Evolutionary conservation across 1,140 invertebrate species (phyloP).

Genomic region (Chymomyza costata): DNA sequence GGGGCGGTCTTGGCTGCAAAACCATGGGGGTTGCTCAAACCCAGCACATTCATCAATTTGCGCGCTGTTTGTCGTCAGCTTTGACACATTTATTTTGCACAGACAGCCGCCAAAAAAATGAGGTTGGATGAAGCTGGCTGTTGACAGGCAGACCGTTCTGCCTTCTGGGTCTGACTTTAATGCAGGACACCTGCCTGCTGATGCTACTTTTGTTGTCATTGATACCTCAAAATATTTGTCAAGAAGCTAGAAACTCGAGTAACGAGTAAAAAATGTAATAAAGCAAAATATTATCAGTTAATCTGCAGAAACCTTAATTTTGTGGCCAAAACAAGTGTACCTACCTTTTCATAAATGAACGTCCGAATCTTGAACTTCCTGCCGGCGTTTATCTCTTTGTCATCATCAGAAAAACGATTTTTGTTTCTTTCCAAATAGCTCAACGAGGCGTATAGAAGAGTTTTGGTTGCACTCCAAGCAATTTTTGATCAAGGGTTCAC

Average conservation of each 20-base stretch:
- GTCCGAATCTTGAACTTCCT: slow-evolving; percentile 21
- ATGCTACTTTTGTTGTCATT: too few relatives aligned
- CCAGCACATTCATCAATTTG: slow-evolving; percentile 52
- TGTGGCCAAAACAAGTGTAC: slow-evolving; percentile 62
- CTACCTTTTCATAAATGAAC: slow-evolving; percentile 16
- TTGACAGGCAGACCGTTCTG: neutral
- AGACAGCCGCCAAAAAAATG: slow-evolving; percentile 32
- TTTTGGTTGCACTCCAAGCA: slow-evolving; percentile 16
- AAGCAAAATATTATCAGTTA: slow-evolving; percentile 53
- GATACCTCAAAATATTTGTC: slow-evolving; percentile 25
- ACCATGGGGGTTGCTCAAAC: neutral
- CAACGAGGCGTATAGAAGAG: slow-evolving; percentile 46
- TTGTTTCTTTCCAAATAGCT: slow-evolving; percentile 48
- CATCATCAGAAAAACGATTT: slow-evolving; percentile 34
- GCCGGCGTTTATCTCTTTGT: slow-evolving; percentile 47
- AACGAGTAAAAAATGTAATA: neutral
- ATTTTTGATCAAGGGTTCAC: too few relatives aligned
- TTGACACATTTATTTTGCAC: slow-evolving; percentile 62
- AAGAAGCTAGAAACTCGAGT: slow-evolving; percentile 47
- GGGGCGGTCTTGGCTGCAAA: neutral
- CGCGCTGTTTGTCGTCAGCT: slow-evolving; percentile 9
- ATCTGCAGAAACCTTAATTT: slow-evolving; percentile 46
- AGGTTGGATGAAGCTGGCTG: neutral
- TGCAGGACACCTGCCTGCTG: too few relatives aligned
- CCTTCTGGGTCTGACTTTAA: neutral